Base-by-base conservation (phyloP, 2,888 invertebrate species). In the Scaptomyza flava region DNA sequence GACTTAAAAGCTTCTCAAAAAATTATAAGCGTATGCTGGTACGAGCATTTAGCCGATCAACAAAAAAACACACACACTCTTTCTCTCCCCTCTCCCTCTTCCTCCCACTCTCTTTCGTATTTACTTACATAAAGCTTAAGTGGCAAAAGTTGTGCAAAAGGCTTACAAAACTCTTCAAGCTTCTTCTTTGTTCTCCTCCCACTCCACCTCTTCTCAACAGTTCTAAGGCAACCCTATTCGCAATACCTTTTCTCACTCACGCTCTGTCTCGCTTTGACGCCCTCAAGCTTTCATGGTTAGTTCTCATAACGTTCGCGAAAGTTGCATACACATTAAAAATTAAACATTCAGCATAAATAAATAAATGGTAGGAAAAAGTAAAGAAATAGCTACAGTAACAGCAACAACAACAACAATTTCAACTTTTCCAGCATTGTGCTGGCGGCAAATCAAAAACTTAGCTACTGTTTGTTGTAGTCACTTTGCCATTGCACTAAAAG, bases 141-240 rank as follows among this genome's bases (percentile, higher is more conserved):
- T 84, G 87, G 87, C 69, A 87, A 87, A 82, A 82, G 85, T 87
- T 82, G 82, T 79, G 87, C 82, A 52, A 81, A 85, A 81, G 81
- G 81, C 83, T 85, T 85, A 82, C 80, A 72, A 68, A 87, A 75
- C 69, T 86, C 75, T 68, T 69, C 59, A 53, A 67, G 66, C 79
- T 73, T 20, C 33, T 17, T 7, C 36, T 14, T 38, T 6, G 27
- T 8, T 1, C 14, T 2, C 33, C 20, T 5, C 36, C 3, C 34
- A 2, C n/a, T 14, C 9, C 11, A 14, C 9, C 23, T 8, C 7
- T 46, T 9, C 5, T 1, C 17, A 43, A 34, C 41, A 43, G 14
- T 60, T 47, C 50, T 52, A 42, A 52, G 52, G 51, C 70, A 76
- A 74, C 79, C 17, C 17, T 17, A 17, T 17, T 17, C 17, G 17